Evolutionary conservation across 2,797 vertebrate genomes (phyloP).

Genomic region (Catostomus latipinnis): DNA sequence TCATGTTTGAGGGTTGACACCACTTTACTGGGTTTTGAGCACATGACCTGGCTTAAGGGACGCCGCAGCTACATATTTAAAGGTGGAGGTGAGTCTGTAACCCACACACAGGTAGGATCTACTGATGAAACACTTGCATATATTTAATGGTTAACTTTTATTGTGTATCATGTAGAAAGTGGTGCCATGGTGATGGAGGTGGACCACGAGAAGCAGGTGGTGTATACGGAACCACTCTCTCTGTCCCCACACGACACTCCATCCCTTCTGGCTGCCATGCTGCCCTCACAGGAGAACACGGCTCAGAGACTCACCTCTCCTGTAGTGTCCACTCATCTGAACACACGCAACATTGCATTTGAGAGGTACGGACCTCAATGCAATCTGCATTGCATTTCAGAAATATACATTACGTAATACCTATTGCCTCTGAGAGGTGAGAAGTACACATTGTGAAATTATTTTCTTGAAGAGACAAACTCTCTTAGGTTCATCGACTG

Average conservation of each 20-base stretch:
- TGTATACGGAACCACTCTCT: slow-evolving; percentile 90
- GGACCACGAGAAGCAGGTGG: slow-evolving; percentile 96
- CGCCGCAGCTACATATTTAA: slow-evolving; percentile 96
- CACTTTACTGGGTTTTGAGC: slow-evolving; percentile 93
- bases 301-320: slow-evolving; percentile 92
- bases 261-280: slow-evolving; percentile 91
- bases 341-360: slow-evolving; percentile 94
- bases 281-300: slow-evolving; percentile 92
- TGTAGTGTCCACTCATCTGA: slow-evolving; percentile 93
- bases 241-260: slow-evolving; percentile 86
- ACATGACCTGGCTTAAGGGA: slow-evolving; percentile 97
- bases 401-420: too few relatives aligned
- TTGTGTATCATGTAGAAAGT: slow-evolving; percentile 75
- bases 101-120: background rate
- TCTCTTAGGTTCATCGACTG: background rate
- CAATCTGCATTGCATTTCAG: too few relatives aligned
- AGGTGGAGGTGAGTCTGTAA: slow-evolving; percentile 83
- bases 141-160: background rate
- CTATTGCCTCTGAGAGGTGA: too few relatives aligned
- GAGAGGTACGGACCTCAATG: slow-evolving; percentile 80
- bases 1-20: slow-evolving; percentile 94
- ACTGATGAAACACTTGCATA: background rate
- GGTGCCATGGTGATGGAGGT: slow-evolving; percentile 97
- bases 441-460: too few relatives aligned
- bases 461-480: too few relatives aligned